Conservation (phyloP, 2,888 invertebrate species). For the Parochlus steinenii region DNA sequence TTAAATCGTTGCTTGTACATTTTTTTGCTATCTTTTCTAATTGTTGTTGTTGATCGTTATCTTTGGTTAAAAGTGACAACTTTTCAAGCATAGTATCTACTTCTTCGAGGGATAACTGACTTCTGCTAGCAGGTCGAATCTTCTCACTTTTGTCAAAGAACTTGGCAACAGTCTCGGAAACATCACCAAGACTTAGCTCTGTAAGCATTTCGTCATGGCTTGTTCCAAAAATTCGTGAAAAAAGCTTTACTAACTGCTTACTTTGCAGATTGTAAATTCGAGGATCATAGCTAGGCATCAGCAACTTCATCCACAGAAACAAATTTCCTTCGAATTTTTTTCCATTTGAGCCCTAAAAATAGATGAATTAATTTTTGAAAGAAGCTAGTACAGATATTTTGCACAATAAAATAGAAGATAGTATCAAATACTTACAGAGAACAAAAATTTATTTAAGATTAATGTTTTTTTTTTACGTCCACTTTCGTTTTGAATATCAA, state of each 20-base stretch:
- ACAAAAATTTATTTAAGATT: slow-evolving; percentile 48
- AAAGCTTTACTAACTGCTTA: slow-evolving; percentile 78
- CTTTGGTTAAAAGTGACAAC: slow-evolving; percentile 59
- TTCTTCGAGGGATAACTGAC: slow-evolving; percentile 54
- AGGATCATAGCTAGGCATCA: slow-evolving; percentile 69
- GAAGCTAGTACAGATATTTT: background rate
- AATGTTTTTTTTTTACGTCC: slow-evolving; percentile 72
- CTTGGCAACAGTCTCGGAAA: slow-evolving; percentile 66
- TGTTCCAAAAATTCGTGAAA: slow-evolving; percentile 58
- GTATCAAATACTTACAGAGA: slow-evolving; percentile 26
- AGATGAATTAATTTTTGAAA: background rate
- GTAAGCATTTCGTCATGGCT: slow-evolving; percentile 68
- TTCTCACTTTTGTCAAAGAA: slow-evolving; percentile 53
- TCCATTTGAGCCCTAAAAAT: slow-evolving; percentile 32
- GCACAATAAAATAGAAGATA: background rate
- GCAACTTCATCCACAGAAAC: slow-evolving; percentile 60
- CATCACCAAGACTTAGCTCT: slow-evolving; percentile 47
- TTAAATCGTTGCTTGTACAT: slow-evolving; percentile 69
- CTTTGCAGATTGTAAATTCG: slow-evolving; percentile 83
- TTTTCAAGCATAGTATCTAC: slow-evolving; percentile 59
- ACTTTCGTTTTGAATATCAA: slow-evolving; percentile 55
- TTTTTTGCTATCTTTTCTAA: slow-evolving; percentile 55
- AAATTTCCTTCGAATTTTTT: slow-evolving; percentile 60
- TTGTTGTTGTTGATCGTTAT: slow-evolving; percentile 70
- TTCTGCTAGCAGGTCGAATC: slow-evolving; percentile 44